A percentile compares a stretch with the other conserved stretches of the same genome.
Conservation (phyloP, 2,797 vertebrate genomes). For the Silurus aristotelis region DNA sequence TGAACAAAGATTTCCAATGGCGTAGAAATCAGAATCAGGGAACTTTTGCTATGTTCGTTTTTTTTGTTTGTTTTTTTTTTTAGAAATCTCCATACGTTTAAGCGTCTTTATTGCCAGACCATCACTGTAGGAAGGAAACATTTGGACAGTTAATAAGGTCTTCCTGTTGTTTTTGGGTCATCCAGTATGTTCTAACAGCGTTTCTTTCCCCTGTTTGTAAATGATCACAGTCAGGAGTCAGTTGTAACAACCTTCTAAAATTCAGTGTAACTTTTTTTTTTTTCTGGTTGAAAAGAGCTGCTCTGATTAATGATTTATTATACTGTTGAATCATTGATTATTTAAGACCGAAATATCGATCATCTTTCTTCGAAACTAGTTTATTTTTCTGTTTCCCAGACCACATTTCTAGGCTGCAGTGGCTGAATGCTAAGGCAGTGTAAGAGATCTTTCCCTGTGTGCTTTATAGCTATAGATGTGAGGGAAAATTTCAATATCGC, state of each 20-base stretch:
- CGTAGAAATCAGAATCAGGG: constrained; percentile 49
- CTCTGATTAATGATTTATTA: not conserved
- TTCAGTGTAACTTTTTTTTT: not conserved
- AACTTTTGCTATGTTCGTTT: constrained; percentile 33
- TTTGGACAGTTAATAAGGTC: constrained; percentile 24
- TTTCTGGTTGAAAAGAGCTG: not conserved
- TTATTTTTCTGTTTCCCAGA: not conserved
- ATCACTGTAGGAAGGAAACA: constrained; percentile 27
- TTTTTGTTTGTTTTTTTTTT: constrained; percentile 22
- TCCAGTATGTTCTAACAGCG: not conserved
- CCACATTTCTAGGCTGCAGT: not conserved
- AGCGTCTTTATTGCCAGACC: constrained; percentile 42
- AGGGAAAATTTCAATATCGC: not conserved
- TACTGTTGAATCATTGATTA: not conserved
- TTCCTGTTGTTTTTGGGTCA: constrained; percentile 30
- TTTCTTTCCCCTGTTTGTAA: not conserved
- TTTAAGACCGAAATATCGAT: not conserved
- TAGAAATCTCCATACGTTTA: constrained; percentile 23
- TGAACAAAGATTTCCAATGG: constrained; percentile 56
- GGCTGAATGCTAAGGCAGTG: not conserved
- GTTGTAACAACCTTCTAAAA: not conserved
- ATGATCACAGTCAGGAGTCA: not conserved
- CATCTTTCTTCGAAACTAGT: not conserved
- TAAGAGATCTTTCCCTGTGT: not conserved
- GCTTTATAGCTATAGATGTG: not conserved